These are phyloP conservation scores for Cyanoramphus novaezelandiae DNA, from an alignment of 2,113 vertebrate genomes.

Conservation along the genomic window DNA sequence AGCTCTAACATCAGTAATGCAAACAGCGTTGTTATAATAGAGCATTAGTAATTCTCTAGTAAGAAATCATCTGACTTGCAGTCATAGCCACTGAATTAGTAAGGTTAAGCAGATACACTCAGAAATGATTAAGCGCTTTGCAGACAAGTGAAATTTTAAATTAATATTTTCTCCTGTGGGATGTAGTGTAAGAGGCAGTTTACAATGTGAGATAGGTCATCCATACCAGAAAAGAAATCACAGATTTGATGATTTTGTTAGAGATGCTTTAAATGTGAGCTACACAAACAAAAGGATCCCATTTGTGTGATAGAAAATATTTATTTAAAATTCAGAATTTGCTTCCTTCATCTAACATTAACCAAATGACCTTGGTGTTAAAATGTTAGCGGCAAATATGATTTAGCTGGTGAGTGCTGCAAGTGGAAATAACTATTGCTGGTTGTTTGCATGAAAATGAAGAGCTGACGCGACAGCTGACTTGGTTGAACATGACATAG, in stretches of 20 bases:
- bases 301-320: neutral
- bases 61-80: neutral
- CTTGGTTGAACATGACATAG: neutral
- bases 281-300: neutral
- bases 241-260: neutral
- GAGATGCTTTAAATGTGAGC: neutral
- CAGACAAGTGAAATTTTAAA: neutral
- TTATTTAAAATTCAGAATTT: neutral
- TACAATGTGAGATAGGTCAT: neutral
- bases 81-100: neutral
- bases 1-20: neutral
- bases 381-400: neutral
- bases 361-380: neutral
- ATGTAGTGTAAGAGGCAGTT: neutral
- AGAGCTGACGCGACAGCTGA: conserved; percentile 32
- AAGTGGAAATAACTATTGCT: conserved; percentile 31
- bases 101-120: neutral
- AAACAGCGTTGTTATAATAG: neutral
- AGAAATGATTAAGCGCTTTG: neutral
- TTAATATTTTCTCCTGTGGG: neutral
- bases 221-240: neutral
- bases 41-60: neutral
- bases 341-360: neutral
- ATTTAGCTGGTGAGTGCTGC: neutral
- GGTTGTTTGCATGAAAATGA: neutral